Evolutionary conservation across 2,113 vertebrate species (phyloP).

Genomic region (Zapornia atra): DNA sequence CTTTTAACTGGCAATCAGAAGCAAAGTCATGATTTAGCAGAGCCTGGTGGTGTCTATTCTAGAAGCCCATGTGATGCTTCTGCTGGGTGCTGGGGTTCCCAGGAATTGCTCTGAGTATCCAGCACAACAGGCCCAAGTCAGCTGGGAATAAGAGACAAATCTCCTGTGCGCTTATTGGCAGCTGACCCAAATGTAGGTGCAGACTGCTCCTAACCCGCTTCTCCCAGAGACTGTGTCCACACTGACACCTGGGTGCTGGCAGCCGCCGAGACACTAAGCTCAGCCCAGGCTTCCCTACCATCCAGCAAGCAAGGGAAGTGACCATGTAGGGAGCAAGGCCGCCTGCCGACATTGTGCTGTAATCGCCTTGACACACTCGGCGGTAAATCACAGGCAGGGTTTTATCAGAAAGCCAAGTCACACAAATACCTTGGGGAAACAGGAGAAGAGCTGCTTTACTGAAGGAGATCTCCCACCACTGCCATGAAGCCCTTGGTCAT

Average conservation of each 20-base stretch:
- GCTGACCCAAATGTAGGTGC: rapidly evolving
- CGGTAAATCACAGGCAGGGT: background rate
- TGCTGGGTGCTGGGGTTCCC: background rate
- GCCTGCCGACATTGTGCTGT: rapidly evolving
- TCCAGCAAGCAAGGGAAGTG: background rate
- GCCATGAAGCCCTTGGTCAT: background rate
- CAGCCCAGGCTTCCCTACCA: background rate
- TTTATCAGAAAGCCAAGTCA: background rate
- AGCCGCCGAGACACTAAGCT: background rate
- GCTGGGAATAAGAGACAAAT: background rate
- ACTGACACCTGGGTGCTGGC: background rate
- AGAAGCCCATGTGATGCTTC: background rate
- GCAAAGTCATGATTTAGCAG: background rate
- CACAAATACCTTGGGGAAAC: background rate
- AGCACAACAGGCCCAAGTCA: background rate
- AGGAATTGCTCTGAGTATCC: background rate
- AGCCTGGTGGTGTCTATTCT: background rate
- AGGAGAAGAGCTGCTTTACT: background rate
- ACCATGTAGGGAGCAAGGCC: background rate
- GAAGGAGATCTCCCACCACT: background rate
- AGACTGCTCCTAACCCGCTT: background rate
- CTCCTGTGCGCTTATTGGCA: background rate
- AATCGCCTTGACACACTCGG: rapidly evolving
- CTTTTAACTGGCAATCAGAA: background rate
- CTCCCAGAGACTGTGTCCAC: background rate